These are phyloP conservation scores for Xylota sylvarum DNA, from an alignment of 2,888 invertebrate genomes.

Conservation along the genomic window DNA sequence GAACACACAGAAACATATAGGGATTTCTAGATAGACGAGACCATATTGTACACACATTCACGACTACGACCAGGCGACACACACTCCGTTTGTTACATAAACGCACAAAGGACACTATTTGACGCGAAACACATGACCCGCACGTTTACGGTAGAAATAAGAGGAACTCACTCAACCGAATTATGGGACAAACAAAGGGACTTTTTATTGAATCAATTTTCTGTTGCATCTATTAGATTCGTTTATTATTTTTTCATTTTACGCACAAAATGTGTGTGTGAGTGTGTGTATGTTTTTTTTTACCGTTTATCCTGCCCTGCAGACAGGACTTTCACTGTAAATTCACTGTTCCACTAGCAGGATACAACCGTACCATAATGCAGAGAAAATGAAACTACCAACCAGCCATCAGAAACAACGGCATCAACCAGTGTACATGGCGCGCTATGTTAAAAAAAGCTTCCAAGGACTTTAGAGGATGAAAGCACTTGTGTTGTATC, in stretches of 20 bases:
- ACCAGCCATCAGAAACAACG: constrained; percentile 34
- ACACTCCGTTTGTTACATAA: constrained; percentile 65
- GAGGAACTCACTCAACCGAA: constrained; percentile 23
- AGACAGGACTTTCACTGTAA: constrained; percentile 11
- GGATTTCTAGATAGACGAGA: background rate
- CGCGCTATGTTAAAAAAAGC: constrained; percentile 53
- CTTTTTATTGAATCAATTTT: constrained; percentile 40
- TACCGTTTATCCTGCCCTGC: constrained; percentile 26
- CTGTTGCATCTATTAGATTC: constrained; percentile 26
- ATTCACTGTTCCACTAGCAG: constrained; percentile 11
- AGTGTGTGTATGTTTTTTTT: constrained; percentile 41
- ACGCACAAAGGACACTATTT: constrained; percentile 46
- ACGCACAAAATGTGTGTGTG: constrained; percentile 16
- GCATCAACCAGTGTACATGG: constrained; percentile 29
- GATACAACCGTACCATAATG: constrained; percentile 52
- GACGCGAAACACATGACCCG: constrained; percentile 41
- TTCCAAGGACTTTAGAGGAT: constrained; percentile 73
- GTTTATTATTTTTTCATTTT: constrained; percentile 23
- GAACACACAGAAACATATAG: background rate
- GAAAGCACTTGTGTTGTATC: constrained; percentile 65
- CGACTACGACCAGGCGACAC: constrained; percentile 24
- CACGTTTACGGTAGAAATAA: constrained; percentile 11
- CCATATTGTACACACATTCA: constrained; percentile 21
- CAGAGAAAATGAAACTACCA: constrained; percentile 64
- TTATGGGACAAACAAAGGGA: constrained; percentile 27